Percentiles rank a stretch among this genome's conserved stretches.
Evolutionary conservation across 2,113 vertebrate genomes (phyloP).

Genomic region (Callorhinus ursinus): DNA sequence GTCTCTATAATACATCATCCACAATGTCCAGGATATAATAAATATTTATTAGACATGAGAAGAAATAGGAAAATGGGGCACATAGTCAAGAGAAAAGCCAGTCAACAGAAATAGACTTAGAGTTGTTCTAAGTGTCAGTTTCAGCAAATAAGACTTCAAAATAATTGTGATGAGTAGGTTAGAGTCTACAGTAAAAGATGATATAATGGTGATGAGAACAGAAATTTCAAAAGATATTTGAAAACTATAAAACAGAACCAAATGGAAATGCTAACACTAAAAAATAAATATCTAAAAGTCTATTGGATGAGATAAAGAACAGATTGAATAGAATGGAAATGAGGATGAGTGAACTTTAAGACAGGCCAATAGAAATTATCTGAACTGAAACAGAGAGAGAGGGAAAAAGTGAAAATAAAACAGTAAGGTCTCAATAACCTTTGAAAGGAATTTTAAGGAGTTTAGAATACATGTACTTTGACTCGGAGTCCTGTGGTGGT

Average conservation of each 20-base stretch:
- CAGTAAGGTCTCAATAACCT: neutral
- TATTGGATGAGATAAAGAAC: neutral
- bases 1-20: neutral
- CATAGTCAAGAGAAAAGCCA: neutral
- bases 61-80: neutral
- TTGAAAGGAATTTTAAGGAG: neutral
- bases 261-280: neutral
- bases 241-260: neutral
- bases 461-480: conserved; percentile 1
- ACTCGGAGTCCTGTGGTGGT: neutral
- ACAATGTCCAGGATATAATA: neutral
- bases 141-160: conserved; percentile 28
- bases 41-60: neutral
- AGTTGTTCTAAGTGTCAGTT: neutral
- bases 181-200: neutral
- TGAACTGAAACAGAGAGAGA: neutral
- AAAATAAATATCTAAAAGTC: neutral
- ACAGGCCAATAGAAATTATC: neutral
- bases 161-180: neutral
- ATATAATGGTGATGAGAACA: neutral
- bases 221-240: neutral
- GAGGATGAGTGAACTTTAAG: neutral
- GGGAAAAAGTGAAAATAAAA: neutral
- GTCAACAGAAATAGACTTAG: neutral
- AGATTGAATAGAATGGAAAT: neutral